A percentile compares a stretch with the other conserved stretches of the same genome.
Conservation (phyloP, 2,113 vertebrate species). For the Syngnathus typhle region DNA sequence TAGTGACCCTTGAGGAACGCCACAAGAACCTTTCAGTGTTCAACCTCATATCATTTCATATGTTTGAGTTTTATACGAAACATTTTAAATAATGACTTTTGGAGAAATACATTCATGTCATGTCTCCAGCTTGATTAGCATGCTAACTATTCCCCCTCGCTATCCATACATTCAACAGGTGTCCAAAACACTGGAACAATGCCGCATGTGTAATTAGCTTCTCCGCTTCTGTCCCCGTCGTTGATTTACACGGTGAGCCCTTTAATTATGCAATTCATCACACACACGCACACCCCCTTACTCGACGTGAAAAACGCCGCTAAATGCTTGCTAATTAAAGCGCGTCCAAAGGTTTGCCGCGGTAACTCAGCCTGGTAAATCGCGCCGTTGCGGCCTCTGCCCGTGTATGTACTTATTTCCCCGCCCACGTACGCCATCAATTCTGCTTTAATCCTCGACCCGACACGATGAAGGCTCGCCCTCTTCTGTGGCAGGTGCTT, state of each 20-base stretch:
- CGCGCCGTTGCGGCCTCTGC: conserved; percentile 52
- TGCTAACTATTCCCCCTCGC: conserved; percentile 22
- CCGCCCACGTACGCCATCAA: conserved; percentile 28
- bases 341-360: conserved; percentile 70
- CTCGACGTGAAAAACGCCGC: conserved; percentile 84
- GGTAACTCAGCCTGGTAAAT: conserved; percentile 68
- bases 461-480: conserved; percentile 8
- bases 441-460: conserved; percentile 39
- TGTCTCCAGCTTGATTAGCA: conserved; percentile 1
- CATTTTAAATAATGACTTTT: neutral
- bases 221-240: conserved; percentile 70
- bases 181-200: neutral
- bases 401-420: conserved; percentile 16
- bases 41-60: too few species aligned
- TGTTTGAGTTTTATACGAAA: too few species aligned
- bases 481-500: conserved; percentile 41
- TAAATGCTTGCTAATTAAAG: conserved; percentile 81
- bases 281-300: conserved; percentile 70
- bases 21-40: too few species aligned
- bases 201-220: conserved; percentile 73
- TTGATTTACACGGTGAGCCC: conserved; percentile 82
- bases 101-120: neutral
- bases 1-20: too few species aligned
- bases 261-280: conserved; percentile 94
- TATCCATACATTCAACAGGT: conserved; percentile 37